phyloP scores from a whole-genome alignment of 2,797 vertebrate species.

The Sciaenops ocellatus region DNA sequence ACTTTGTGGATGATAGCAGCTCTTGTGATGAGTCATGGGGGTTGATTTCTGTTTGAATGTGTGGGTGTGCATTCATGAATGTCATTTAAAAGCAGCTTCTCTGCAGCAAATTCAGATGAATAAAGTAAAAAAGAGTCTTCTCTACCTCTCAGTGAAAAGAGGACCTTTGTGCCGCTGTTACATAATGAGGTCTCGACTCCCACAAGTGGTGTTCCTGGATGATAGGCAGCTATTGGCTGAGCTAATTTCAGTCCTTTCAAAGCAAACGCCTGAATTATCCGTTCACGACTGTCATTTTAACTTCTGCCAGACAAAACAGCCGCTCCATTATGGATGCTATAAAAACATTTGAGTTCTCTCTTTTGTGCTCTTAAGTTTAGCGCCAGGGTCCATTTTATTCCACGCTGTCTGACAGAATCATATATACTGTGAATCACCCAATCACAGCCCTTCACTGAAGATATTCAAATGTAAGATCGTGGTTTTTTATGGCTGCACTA shows the following conservation, averaged over 20 bases:
- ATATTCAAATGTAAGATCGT: not conserved
- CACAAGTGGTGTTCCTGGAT: conserved; percentile 26
- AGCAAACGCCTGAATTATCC: conserved; percentile 21
- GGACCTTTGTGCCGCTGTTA: conserved; percentile 52
- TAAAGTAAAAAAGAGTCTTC: not conserved
- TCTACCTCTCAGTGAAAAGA: conserved; percentile 6
- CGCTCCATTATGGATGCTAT: not conserved
- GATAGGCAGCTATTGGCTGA: conserved; percentile 39
- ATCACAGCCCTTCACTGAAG: not conserved
- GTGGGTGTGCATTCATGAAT: conserved; percentile 20
- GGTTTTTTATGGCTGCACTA: not conserved
- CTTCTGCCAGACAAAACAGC: conserved; percentile 3
- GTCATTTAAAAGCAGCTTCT: conserved; percentile 16
- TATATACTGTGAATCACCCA: too few species aligned
- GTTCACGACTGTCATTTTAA: conserved; percentile 8
- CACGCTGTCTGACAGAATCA: not conserved
- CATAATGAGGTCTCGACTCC: conserved; percentile 35
- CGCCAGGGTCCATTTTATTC: not conserved
- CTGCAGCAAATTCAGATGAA: conserved; percentile 9
- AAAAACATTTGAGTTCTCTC: too few species aligned
- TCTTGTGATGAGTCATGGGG: conserved; percentile 26
- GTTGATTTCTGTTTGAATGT: not conserved
- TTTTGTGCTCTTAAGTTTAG: too few species aligned
- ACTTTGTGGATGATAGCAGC: conserved; percentile 1
- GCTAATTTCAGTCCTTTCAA: conserved; percentile 25